A percentile compares a stretch with the other conserved stretches of the same genome.
phyloP scores from a whole-genome alignment of 2,888 invertebrate species.

The Bellardia bayeri region DNA sequence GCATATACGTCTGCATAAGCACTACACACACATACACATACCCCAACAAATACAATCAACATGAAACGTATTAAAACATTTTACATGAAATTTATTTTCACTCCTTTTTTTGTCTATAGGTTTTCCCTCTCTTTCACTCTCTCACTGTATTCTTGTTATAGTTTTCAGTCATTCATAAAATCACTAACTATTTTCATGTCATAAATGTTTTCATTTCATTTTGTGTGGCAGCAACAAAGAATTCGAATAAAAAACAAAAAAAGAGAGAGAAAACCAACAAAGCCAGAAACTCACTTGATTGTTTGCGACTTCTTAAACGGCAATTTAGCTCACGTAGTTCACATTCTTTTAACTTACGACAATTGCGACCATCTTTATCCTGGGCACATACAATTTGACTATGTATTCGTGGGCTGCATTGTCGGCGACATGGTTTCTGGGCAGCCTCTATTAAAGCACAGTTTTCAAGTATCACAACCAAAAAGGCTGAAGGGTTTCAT shows the following conservation, averaged over 20 bases:
- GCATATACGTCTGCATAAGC: slow-evolving; percentile 58
- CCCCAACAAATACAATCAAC: slow-evolving; percentile 27
- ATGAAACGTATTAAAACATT: slow-evolving; percentile 53
- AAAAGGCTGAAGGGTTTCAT: slow-evolving; percentile 31
- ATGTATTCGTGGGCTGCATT: slow-evolving; percentile 58
- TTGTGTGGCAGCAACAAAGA: slow-evolving; percentile 7
- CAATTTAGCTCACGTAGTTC: slow-evolving; percentile 69
- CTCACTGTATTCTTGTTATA: slow-evolving; percentile 11
- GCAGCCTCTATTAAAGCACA: slow-evolving; percentile 14
- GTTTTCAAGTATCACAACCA: slow-evolving; percentile 23
- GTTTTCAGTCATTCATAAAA: slow-evolving; percentile 59
- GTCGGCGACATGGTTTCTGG: slow-evolving; percentile 66
- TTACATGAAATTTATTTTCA: slow-evolving; percentile 39
- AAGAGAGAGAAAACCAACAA: background rate
- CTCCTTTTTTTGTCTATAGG: slow-evolving; percentile 12
- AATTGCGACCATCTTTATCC: slow-evolving; percentile 62
- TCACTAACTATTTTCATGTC: slow-evolving; percentile 40
- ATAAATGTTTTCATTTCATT: slow-evolving; percentile 36
- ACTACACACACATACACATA: slow-evolving; percentile 16
- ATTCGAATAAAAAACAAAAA: background rate
- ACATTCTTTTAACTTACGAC: slow-evolving; percentile 69
- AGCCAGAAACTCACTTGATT: slow-evolving; percentile 56
- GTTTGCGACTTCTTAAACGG: slow-evolving; percentile 61
- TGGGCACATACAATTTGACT: slow-evolving; percentile 62
- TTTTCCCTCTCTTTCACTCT: background rate